Evolutionary conservation across 2,888 invertebrate genomes (phyloP).

Genomic region (Caenorhabditis macrosperma): DNA sequence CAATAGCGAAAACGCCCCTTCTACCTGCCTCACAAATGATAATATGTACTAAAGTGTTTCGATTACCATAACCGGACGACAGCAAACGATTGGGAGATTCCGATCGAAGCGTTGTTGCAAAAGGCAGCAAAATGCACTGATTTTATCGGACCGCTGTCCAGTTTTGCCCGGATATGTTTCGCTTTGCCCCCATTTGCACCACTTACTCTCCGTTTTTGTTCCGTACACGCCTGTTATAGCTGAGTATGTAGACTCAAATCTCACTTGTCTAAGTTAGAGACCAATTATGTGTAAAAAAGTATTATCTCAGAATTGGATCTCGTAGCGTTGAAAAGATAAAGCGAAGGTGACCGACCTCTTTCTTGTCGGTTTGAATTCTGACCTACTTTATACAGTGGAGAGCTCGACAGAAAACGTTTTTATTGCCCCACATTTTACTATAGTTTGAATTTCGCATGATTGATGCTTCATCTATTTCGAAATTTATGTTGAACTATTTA

Average conservation of each 20-base stretch:
- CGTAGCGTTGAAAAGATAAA: constrained; percentile 15
- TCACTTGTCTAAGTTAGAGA: constrained; percentile 1
- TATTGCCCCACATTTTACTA: neutral
- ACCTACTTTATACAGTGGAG: neutral
- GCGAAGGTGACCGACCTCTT: constrained; percentile 12
- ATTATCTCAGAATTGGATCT: constrained; percentile 41
- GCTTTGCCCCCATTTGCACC: neutral
- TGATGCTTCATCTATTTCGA: too few species aligned
- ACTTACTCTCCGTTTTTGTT: neutral
- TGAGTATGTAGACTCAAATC: neutral
- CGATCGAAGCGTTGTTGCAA: constrained; percentile 4
- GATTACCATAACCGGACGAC: constrained; percentile 35
- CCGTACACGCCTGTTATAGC: neutral
- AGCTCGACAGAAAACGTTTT: neutral
- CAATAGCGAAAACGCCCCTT: neutral
- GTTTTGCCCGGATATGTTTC: constrained; percentile 26
- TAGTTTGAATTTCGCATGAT: too few species aligned
- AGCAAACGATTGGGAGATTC: neutral
- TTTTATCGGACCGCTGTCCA: constrained; percentile 33
- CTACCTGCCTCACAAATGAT: neutral
- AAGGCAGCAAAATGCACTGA: constrained; percentile 28
- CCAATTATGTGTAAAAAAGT: constrained; percentile 20
- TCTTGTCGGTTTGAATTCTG: neutral
- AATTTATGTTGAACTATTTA: too few species aligned
- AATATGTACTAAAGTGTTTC: neutral